phyloP scores from a whole-genome alignment of 2,888 invertebrate species.

The Sarcophaga carnaria region DNA sequence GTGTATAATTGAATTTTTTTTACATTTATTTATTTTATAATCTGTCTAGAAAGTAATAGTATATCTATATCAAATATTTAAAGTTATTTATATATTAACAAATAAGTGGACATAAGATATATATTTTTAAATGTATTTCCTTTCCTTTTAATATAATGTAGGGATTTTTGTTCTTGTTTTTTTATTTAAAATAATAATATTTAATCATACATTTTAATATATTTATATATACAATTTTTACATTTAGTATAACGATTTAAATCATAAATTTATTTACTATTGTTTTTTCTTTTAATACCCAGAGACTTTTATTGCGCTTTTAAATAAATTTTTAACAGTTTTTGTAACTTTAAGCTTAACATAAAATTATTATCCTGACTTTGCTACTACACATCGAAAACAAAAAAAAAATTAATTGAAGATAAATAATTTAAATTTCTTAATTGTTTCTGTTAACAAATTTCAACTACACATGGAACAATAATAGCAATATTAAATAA shows the following conservation, averaged over 20 bases:
- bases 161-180: slow-evolving; percentile 48
- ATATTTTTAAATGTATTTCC: slow-evolving; percentile 16
- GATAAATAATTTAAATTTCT: too few relatives aligned
- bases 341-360: too few relatives aligned
- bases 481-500: too few relatives aligned
- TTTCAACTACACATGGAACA: too few relatives aligned
- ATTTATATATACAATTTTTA: slow-evolving; percentile 46
- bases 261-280: slow-evolving; percentile 3
- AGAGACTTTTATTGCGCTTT: too few relatives aligned
- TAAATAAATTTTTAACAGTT: too few relatives aligned
- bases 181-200: not conserved
- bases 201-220: not conserved
- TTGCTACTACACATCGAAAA: too few relatives aligned
- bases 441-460: too few relatives aligned
- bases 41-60: slow-evolving; percentile 7
- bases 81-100: slow-evolving; percentile 26
- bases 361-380: too few relatives aligned
- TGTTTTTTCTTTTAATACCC: too few relatives aligned
- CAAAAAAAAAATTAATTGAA: too few relatives aligned
- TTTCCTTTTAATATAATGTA: slow-evolving; percentile 32
- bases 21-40: slow-evolving; percentile 36
- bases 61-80: slow-evolving; percentile 37
- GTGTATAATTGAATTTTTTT: slow-evolving; percentile 47
- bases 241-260: slow-evolving; percentile 26
- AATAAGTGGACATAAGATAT: slow-evolving; percentile 26